Percentiles rank a stretch among this genome's conserved stretches.
Conservation (phyloP, 2,797 vertebrate genomes). For the Hypotaenidia philippensis region DNA sequence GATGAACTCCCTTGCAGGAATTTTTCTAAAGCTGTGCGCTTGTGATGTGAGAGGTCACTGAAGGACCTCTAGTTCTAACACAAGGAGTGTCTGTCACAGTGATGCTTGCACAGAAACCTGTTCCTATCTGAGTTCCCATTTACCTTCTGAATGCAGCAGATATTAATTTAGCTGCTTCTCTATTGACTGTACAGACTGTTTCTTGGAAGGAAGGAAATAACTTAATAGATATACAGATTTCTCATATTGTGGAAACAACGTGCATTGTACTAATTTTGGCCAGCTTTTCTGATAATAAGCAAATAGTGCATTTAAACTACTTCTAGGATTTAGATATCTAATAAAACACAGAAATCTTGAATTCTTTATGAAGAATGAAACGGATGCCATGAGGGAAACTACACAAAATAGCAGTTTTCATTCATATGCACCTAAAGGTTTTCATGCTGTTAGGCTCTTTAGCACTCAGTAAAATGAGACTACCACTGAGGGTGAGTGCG, state of each 20-base stretch:
- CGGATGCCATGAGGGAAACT: not conserved
- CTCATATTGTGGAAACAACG: not conserved
- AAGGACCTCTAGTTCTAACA: not conserved
- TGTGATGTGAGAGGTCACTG: not conserved
- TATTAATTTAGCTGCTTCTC: slow-evolving; percentile 16
- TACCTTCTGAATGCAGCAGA: not conserved
- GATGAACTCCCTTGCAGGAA: not conserved
- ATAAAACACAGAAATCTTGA: not conserved
- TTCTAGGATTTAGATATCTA: not conserved
- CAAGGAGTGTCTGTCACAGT: not conserved
- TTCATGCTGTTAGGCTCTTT: not conserved
- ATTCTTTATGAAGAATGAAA: not conserved
- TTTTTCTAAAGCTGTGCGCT: not conserved
- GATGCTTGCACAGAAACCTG: not conserved
- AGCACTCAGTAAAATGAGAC: not conserved
- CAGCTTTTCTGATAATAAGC: not conserved
- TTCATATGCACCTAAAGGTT: not conserved
- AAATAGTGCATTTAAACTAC: not conserved
- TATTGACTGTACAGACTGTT: not conserved
- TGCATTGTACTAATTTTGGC: not conserved
- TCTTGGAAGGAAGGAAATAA: not conserved
- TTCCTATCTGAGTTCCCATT: not conserved
- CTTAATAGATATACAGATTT: not conserved
- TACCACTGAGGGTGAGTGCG: not conserved
- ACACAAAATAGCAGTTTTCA: not conserved